Base-by-base conservation (phyloP, 2,797 vertebrate genomes). In the Hippocampus kuda region DNA sequence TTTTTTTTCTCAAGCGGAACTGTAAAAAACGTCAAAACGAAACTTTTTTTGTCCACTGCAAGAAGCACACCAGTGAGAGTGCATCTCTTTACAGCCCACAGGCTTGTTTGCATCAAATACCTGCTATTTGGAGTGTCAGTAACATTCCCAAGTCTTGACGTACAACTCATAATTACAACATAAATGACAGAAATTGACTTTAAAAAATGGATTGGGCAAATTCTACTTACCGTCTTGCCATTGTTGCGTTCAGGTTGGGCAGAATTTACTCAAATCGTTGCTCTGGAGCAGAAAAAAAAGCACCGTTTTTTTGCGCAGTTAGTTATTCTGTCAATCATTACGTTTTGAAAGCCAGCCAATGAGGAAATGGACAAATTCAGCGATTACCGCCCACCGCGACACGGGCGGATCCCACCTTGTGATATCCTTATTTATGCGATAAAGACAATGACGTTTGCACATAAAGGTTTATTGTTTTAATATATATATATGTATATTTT, bases 211-310 rank as follows among this genome's bases (percentile, higher is more conserved):
- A 11, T 57, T 27, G 16, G 26, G 9, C n/a, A 46, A 8, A 51
- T 41, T 54, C n/a, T 41, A 38, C 87, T 79, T 70, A 87, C 88
- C 85, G 30, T 5, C 48, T 76, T 0, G 85, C 75, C 87, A 89
- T 88, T 72, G 7, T 70, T 74, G 26, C n/a, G 67, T 63, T 15
- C 13, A 69, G 7, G 20, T 56, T 12, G 1, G n/a, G 67, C 60
- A 73, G 64, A 56, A 0, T 63, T 24, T 0, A 2, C 4, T 70
- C 18, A 13, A 62, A 70, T 65, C 63, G 27, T 42, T 13, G 20
- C 2, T 18, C 56, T 27, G 8, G 9, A 24, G 53, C 10, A 1
- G 26, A 71, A 66, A 57, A 12, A 13, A 48, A 26, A 3, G 1
- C 4, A 1, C 20, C 7, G 49, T 48, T 16, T 16, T 38, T 6